These are phyloP conservation scores for Drosophila tanythrix DNA, from an alignment of 2,888 invertebrate species.

Conservation along the genomic window DNA sequence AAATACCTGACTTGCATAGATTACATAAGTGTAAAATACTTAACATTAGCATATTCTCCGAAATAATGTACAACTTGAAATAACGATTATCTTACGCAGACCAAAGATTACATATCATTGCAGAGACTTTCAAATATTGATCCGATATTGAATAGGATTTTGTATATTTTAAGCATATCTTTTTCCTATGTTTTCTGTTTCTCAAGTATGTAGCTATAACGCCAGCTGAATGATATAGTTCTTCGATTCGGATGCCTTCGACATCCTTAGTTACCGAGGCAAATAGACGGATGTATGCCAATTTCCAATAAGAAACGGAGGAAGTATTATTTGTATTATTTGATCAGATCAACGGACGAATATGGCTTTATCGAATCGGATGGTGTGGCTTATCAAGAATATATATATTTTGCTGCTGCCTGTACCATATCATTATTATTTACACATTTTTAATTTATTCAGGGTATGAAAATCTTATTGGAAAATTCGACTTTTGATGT, in stretches of 20 bases:
- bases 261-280: not conserved
- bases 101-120: not conserved
- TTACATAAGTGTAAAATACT: not conserved
- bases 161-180: not conserved
- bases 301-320: not conserved
- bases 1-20: not conserved
- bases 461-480: not conserved
- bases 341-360: not conserved
- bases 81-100: not conserved
- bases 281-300: too few relatives aligned
- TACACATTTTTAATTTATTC: not conserved
- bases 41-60: not conserved
- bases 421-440: not conserved
- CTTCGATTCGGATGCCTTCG: not conserved
- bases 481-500: not conserved
- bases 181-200: not conserved
- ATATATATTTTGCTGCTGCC: not conserved
- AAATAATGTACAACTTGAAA: not conserved
- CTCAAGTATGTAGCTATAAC: not conserved
- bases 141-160: not conserved
- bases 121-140: not conserved
- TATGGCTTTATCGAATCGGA: not conserved
- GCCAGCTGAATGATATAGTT: not conserved
- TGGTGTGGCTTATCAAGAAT: not conserved
- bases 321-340: not conserved